phyloP scores from a whole-genome alignment of 2,113 vertebrate genomes.

The Chrysochloris asiatica region DNA sequence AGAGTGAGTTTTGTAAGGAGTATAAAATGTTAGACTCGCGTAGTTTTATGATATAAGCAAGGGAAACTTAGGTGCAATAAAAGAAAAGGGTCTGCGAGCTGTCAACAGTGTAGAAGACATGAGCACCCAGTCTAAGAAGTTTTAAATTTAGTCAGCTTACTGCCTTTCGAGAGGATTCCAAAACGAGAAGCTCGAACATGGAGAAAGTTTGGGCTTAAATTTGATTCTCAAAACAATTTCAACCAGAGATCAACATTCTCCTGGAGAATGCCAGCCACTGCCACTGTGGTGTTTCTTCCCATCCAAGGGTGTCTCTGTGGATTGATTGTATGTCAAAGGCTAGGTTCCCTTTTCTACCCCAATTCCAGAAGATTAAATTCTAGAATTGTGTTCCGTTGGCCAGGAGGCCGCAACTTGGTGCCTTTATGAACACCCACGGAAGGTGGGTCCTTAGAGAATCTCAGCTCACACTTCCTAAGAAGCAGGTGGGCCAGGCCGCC shows the following conservation, averaged over 20 bases:
- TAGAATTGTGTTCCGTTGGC: not conserved
- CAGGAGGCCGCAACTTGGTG: not conserved
- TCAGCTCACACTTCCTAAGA: not conserved
- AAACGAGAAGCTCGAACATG: not conserved
- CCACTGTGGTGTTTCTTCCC: not conserved
- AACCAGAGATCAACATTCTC: not conserved
- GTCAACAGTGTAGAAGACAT: not conserved
- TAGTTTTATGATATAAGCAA: not conserved
- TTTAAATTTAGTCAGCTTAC: not conserved
- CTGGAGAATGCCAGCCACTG: not conserved
- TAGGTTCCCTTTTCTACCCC: not conserved
- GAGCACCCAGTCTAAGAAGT: not conserved
- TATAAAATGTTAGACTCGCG: not conserved
- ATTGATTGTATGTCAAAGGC: not conserved
- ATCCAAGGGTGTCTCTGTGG: not conserved
- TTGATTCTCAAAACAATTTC: not conserved
- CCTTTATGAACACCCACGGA: accelerated
- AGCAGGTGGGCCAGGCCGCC: accelerated
- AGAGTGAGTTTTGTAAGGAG: not conserved
- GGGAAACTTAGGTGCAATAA: not conserved
- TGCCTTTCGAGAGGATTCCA: not conserved
- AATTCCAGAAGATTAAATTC: not conserved
- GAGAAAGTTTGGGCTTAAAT: not conserved
- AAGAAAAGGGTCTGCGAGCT: not conserved
- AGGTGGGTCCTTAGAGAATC: not conserved